A percentile compares a stretch with the other conserved stretches of the same genome.
These are phyloP conservation scores for Eilema depressum DNA, from an alignment of 2,888 invertebrate species.

Conservation along the genomic window DNA sequence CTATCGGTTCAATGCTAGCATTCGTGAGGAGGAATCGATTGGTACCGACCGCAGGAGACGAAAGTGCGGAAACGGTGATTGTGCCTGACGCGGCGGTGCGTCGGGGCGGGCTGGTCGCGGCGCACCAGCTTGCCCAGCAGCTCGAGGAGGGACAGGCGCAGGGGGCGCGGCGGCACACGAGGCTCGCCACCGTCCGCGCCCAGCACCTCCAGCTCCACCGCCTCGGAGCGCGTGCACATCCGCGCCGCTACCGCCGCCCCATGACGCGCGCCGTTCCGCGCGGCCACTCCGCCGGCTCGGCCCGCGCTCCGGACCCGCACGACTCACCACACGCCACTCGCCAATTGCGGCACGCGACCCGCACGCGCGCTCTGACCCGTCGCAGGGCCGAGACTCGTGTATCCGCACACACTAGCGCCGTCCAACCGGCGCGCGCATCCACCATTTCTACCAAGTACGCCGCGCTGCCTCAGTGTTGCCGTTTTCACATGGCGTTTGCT, in stretches of 20 bases:
- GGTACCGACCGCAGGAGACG: constrained; percentile 82
- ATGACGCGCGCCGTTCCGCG: constrained; percentile 87
- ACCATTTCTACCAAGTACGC: constrained; percentile 49
- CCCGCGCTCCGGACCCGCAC: constrained; percentile 60
- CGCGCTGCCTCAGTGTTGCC: constrained; percentile 62
- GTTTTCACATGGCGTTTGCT: constrained; percentile 44
- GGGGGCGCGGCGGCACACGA: constrained; percentile 91
- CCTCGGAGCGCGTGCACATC: constrained; percentile 93
- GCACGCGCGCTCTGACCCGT: constrained; percentile 71
- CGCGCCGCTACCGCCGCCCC: constrained; percentile 91
- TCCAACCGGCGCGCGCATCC: constrained; percentile 63
- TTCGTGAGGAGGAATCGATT: constrained; percentile 48
- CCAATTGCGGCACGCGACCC: constrained; percentile 57
- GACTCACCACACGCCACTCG: constrained; percentile 60
- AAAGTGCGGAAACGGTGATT: constrained; percentile 87
- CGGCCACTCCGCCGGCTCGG: constrained; percentile 66
- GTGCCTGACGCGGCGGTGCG: constrained; percentile 79
- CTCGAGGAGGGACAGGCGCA: constrained; percentile 89
- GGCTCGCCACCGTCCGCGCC: constrained; percentile 92
- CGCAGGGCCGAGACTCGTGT: constrained; percentile 67
- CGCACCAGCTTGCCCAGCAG: constrained; percentile 89
- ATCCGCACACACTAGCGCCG: constrained; percentile 61
- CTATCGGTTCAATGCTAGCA: constrained; percentile 30
- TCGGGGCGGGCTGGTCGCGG: constrained; percentile 81
- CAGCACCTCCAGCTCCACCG: constrained; percentile 93